Evolutionary conservation across 2,888 invertebrate species (phyloP).

Genomic region (Oligia fasciuncula): DNA sequence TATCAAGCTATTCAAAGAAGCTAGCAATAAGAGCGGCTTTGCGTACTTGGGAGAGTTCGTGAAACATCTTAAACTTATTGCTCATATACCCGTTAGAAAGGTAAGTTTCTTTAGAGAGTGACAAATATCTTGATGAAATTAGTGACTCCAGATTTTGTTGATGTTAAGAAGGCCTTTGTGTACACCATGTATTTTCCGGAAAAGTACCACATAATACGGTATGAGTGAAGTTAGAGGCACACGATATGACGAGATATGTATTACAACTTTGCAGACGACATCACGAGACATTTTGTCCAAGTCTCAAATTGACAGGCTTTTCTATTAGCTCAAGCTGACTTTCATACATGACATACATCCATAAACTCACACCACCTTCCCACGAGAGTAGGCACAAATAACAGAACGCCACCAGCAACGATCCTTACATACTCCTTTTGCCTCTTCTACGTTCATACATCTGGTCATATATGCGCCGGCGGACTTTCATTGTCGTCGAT

Average conservation of each 20-base stretch:
- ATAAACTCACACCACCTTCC: background rate
- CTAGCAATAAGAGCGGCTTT: constrained; percentile 81
- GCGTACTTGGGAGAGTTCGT: constrained; percentile 89
- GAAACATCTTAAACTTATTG: constrained; percentile 90
- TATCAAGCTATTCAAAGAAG: constrained; percentile 85
- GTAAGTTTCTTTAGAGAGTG: constrained; percentile 74
- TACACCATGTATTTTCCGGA: background rate
- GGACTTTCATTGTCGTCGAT: background rate
- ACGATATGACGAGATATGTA: background rate
- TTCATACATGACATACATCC: background rate
- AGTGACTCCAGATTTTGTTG: background rate
- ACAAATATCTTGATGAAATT: background rate
- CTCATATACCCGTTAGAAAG: constrained; percentile 91
- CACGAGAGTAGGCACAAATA: background rate
- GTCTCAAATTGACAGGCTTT: background rate
- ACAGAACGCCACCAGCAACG: background rate
- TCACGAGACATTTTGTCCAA: background rate
- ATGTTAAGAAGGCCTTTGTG: background rate
- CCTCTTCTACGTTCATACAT: too few relatives aligned
- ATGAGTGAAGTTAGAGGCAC: background rate
- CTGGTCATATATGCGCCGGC: background rate
- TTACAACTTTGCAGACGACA: background rate
- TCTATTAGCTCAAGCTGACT: background rate
- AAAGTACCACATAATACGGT: background rate
- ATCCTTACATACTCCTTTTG: background rate